Conservation (phyloP, 2,113 vertebrate genomes). For the Orientallactaga bullata region DNA sequence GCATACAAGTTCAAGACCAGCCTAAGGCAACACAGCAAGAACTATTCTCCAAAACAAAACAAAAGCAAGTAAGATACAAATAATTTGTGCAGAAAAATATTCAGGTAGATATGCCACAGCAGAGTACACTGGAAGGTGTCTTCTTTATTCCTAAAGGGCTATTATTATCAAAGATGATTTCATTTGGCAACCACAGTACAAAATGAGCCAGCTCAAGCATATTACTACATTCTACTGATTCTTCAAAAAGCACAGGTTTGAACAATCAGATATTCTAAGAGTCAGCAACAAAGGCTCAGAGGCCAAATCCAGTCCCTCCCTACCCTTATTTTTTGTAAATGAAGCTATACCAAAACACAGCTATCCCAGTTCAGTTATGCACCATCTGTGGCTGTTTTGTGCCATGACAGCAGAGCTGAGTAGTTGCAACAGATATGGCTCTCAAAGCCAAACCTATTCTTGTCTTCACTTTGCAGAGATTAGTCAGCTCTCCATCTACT, state of each 20-base stretch:
- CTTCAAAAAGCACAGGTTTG: neutral
- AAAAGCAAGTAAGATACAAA: neutral
- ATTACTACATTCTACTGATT: neutral
- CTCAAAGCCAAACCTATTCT: neutral
- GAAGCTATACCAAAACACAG: neutral
- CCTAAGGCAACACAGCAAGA: neutral
- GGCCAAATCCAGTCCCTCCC: neutral
- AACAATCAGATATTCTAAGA: too few species aligned
- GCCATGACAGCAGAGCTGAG: rapidly evolving
- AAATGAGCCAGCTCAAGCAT: neutral
- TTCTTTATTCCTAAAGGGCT: neutral
- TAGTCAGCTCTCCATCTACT: neutral
- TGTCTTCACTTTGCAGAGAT: neutral
- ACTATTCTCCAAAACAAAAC: neutral
- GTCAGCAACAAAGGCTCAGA: neutral
- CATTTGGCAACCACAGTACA: too few species aligned
- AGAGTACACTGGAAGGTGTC: neutral
- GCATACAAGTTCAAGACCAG: neutral
- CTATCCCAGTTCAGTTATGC: neutral
- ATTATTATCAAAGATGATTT: too few species aligned
- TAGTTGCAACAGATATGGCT: neutral
- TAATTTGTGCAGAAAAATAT: neutral
- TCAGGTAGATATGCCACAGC: neutral
- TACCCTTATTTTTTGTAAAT: neutral
- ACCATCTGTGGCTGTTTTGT: neutral